Evolutionary conservation across 2,797 vertebrate genomes (phyloP).

Genomic region (Aplochiton taeniatus): DNA sequence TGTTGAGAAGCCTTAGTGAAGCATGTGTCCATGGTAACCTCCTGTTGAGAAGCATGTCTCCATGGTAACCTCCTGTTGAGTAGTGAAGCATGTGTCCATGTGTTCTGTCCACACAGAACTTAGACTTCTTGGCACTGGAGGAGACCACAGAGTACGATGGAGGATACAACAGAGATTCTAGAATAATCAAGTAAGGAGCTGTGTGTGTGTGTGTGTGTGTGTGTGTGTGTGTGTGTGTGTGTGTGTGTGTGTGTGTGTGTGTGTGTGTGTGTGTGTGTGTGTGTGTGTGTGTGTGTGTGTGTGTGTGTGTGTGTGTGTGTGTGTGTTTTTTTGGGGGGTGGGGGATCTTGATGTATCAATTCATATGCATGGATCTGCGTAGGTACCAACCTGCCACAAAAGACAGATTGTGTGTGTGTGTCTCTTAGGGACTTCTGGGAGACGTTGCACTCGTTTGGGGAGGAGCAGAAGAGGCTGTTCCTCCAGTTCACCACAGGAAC

Average conservation of each 20-base stretch:
- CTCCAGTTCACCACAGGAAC: constrained; percentile 98
- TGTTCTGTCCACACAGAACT: constrained; percentile 80
- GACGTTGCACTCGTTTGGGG: constrained; percentile 93
- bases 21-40: too few species aligned
- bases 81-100: too few species aligned
- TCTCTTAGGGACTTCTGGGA: constrained; percentile 94
- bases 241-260: constrained; percentile 10
- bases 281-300: background rate
- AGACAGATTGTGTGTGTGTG: background rate
- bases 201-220: background rate
- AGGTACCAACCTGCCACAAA: too few species aligned
- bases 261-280: background rate
- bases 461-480: constrained; percentile 98
- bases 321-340: too few species aligned
- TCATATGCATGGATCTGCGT: too few species aligned
- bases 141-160: constrained; percentile 98
- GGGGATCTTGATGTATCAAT: too few species aligned
- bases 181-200: constrained; percentile 90
- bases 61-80: too few species aligned
- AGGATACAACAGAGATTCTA: constrained; percentile 93
- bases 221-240: background rate
- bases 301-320: background rate
- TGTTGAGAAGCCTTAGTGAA: too few species aligned
- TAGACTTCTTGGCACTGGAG: constrained; percentile 97
- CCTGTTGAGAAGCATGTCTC: too few species aligned